Evolutionary conservation across 2,797 vertebrate genomes (phyloP).

Genomic region (Schizopygopsis malacanthus): DNA sequence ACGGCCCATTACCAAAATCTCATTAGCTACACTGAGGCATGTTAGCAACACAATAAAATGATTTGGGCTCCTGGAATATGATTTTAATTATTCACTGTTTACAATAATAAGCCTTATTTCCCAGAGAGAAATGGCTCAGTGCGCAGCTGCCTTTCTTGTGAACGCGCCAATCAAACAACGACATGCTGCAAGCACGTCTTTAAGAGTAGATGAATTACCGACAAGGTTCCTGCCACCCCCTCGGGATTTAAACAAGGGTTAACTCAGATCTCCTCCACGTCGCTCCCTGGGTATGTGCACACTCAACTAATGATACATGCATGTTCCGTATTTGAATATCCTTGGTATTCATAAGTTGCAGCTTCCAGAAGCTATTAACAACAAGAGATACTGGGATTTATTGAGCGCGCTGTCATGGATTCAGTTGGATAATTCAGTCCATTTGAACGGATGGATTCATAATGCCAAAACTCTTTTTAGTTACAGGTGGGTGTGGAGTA

Average conservation of each 20-base stretch:
- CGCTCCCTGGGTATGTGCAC: not conserved
- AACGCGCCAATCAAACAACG: not conserved
- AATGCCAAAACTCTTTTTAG: not conserved
- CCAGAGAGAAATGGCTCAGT: conserved; percentile 27
- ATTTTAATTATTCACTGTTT: conserved; percentile 53
- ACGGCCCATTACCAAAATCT: conserved; percentile 61
- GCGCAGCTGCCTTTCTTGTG: conserved; percentile 5
- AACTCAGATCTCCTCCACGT: not conserved
- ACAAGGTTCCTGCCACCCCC: not conserved
- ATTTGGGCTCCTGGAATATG: conserved; percentile 49
- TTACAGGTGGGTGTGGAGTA: not conserved
- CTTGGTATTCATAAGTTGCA: conserved; percentile 37
- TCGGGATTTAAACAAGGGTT: not conserved
- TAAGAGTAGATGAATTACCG: conserved; percentile 32
- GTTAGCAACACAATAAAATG: conserved; percentile 54
- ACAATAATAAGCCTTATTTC: conserved; percentile 42
- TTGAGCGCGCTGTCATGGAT: conserved; percentile 3
- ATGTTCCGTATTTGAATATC: conserved; percentile 26
- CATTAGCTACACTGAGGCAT: conserved; percentile 58
- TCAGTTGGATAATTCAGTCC: not conserved
- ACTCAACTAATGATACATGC: conserved; percentile 9
- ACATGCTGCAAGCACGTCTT: not conserved
- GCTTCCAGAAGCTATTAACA: conserved; percentile 30
- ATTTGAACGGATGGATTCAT: conserved; percentile 1
- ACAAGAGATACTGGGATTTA: conserved; percentile 24